Conservation (phyloP, 2,113 vertebrate genomes). For the Sigmodon hispidus region DNA sequence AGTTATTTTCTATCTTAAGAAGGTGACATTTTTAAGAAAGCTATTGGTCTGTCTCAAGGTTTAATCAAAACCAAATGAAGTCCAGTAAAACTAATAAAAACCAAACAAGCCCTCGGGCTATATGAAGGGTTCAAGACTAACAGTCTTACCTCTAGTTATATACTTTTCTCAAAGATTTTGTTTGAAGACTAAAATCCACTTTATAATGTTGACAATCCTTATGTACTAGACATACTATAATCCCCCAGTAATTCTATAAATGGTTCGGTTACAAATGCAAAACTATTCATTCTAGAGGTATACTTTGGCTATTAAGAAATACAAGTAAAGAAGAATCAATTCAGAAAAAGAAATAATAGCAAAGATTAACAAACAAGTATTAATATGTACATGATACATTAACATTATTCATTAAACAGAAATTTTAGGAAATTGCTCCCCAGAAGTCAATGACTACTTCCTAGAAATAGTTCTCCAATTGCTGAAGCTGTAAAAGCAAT, state of each 20-base stretch:
- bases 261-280: constrained; percentile 53
- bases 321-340: neutral
- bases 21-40: constrained; percentile 69
- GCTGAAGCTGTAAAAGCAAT: neutral
- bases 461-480: neutral
- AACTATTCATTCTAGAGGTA: constrained; percentile 4
- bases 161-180: constrained; percentile 52
- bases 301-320: neutral
- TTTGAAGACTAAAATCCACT: constrained; percentile 61
- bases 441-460: constrained; percentile 7
- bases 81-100: constrained; percentile 86
- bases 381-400: constrained; percentile 25
- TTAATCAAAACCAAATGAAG: constrained; percentile 83
- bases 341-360: neutral
- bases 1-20: constrained; percentile 81
- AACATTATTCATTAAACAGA: constrained; percentile 37
- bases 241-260: constrained; percentile 36
- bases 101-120: constrained; percentile 75
- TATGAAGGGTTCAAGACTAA: constrained; percentile 24
- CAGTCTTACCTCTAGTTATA: constrained; percentile 64
- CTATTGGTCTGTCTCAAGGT: constrained; percentile 67
- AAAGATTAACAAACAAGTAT: constrained; percentile 34
- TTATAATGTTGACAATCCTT: constrained; percentile 58
- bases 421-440: neutral
- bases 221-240: constrained; percentile 57